Evolutionary conservation across 1,140 invertebrate species (phyloP).

Genomic region (Aphidius gifuensis): DNA sequence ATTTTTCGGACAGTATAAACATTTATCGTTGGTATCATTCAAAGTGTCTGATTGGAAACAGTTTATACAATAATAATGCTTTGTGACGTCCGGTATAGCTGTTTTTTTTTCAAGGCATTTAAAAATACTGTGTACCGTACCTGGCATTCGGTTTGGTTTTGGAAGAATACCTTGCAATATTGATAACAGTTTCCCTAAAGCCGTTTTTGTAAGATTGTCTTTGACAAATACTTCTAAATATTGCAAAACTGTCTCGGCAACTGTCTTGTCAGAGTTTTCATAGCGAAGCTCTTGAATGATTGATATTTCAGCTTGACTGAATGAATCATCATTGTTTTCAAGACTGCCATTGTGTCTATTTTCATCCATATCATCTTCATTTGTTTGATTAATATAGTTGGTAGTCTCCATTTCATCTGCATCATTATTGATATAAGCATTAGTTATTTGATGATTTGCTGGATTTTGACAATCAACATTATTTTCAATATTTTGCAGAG

Average conservation of each 20-base stretch:
- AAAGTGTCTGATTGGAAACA: constrained; percentile 14
- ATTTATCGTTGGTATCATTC: constrained; percentile 14
- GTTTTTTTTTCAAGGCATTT: constrained; percentile 20
- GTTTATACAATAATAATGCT: constrained; percentile 27
- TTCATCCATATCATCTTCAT: no score
- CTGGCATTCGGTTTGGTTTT: constrained; percentile 23
- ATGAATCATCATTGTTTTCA: no score
- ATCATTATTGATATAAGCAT: no score
- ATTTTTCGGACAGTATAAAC: constrained; percentile 10
- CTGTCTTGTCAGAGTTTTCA: constrained; percentile 13
- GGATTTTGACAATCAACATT: no score
- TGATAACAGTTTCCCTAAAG: constrained; percentile 12
- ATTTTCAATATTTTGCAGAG: no score
- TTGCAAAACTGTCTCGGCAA: constrained; percentile 18
- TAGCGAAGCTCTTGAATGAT: constrained; percentile 3
- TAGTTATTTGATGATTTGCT: no score
- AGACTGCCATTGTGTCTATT: no score
- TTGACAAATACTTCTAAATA: constrained; percentile 23
- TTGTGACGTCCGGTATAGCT: constrained; percentile 18
- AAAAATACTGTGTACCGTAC: constrained; percentile 21
- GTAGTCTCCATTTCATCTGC: no score
- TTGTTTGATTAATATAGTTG: no score
- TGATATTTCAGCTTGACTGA: no score
- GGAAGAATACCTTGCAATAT: constrained; percentile 22
- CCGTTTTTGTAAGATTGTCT: constrained; percentile 22